Percentiles rank a stretch among this genome's conserved stretches.
Conservation (phyloP, 2,797 vertebrate species). For the Caiman crocodilus region DNA sequence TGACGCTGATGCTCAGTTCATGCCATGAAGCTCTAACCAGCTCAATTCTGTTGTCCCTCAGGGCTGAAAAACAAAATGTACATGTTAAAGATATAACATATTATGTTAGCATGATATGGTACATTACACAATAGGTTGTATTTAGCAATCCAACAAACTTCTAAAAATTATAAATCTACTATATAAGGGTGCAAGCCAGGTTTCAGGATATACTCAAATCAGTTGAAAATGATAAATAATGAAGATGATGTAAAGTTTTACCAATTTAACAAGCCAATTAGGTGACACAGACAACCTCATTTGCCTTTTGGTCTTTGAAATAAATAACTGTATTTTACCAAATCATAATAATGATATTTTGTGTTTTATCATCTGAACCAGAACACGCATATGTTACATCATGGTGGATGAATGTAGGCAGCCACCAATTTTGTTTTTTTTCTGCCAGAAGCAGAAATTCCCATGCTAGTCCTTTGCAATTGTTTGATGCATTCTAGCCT, state of each 20-base stretch:
- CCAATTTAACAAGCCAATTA: background rate
- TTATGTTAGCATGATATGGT: accelerated
- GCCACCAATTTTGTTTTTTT: background rate
- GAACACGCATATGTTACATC: background rate
- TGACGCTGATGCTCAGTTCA: slow-evolving; percentile 97
- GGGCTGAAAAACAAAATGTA: slow-evolving; percentile 81
- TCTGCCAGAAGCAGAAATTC: background rate
- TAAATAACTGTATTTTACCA: background rate
- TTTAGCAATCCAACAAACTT: background rate
- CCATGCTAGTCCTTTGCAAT: too few relatives aligned
- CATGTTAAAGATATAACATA: background rate
- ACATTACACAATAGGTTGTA: background rate
- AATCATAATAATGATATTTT: background rate
- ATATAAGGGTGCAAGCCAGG: background rate
- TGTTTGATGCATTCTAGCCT: background rate
- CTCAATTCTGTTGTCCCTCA: slow-evolving; percentile 97
- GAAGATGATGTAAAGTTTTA: background rate
- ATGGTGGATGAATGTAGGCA: background rate
- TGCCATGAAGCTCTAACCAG: slow-evolving; percentile 94
- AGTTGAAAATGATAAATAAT: background rate
- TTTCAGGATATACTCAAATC: background rate
- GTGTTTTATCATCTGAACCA: background rate
- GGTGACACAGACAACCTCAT: background rate
- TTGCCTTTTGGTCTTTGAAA: background rate
- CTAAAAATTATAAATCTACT: background rate